Evolutionary conservation across 2,888 invertebrate species (phyloP).

Genomic region (Megamerina dolium): DNA sequence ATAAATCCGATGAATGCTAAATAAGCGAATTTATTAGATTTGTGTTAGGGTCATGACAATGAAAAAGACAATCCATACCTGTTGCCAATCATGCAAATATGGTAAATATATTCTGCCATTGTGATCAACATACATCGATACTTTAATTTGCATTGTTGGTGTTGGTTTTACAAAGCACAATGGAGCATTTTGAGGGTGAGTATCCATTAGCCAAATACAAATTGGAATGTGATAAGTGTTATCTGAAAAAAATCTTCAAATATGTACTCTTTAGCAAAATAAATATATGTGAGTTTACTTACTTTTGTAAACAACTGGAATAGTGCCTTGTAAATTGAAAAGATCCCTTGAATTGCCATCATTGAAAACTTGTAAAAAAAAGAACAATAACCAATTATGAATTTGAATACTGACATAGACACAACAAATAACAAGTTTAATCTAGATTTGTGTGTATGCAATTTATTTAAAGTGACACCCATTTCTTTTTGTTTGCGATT

Average conservation of each 20-base stretch:
- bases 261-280: not conserved
- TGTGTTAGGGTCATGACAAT: not conserved
- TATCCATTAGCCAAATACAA: conserved; percentile 93
- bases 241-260: conserved; percentile 48
- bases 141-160: conserved; percentile 89
- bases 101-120: conserved; percentile 95
- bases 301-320: conserved; percentile 88
- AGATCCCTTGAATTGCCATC: conserved; percentile 78
- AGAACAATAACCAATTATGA: not conserved
- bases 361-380: conserved; percentile 64
- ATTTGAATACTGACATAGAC: no score
- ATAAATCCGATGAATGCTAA: conserved; percentile 69
- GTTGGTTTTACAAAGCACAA: conserved; percentile 94
- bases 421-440: no score
- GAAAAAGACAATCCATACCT: conserved; percentile 50
- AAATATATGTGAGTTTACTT: conserved; percentile 2
- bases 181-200: conserved; percentile 94
- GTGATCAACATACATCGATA: conserved; percentile 88
- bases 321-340: conserved; percentile 82
- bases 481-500: no score
- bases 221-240: conserved; percentile 92
- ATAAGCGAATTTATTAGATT: conserved; percentile 10
- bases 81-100: conserved; percentile 91
- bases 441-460: no score
- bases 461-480: no score